Percentiles rank a stretch among this genome's conserved stretches.
phyloP scores from a whole-genome alignment of 1,140 invertebrate genomes.

The Contarinia nasturtii region DNA sequence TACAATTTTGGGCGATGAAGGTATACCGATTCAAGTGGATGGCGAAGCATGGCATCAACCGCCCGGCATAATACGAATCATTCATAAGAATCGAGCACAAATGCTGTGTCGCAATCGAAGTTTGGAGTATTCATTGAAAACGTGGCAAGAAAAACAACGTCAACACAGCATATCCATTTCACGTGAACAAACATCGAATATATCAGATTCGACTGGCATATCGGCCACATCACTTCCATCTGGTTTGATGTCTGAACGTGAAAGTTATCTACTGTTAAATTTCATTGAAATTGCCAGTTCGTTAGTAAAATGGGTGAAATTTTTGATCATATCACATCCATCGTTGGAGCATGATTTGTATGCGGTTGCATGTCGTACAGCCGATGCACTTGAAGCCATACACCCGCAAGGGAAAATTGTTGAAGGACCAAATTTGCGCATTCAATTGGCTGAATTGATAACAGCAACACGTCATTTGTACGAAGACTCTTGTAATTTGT shows the following conservation, averaged over 20 bases:
- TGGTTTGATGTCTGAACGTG: slow-evolving; percentile 35
- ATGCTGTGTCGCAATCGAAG: slow-evolving; percentile 82
- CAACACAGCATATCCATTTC: slow-evolving; percentile 28
- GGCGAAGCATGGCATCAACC: slow-evolving; percentile 97
- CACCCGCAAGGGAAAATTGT: slow-evolving; percentile 63
- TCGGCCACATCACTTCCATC: slow-evolving; percentile 10
- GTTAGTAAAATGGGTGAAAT: slow-evolving; percentile 65
- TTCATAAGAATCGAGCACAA: slow-evolving; percentile 92
- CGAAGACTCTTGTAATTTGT: slow-evolving; percentile 47
- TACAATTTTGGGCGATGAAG: slow-evolving; percentile 77
- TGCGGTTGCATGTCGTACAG: slow-evolving; percentile 48
- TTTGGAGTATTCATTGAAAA: slow-evolving; percentile 70
- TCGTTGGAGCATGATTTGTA: slow-evolving; percentile 46
- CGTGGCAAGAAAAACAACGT: slow-evolving; percentile 90
- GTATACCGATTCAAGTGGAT: slow-evolving; percentile 83
- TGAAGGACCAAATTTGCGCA: slow-evolving; percentile 42
- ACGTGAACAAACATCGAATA: slow-evolving; percentile 19
- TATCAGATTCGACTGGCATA: slow-evolving; percentile 19
- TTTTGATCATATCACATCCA: slow-evolving; percentile 43
- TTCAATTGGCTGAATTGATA: slow-evolving; percentile 34
- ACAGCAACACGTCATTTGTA: slow-evolving; percentile 41
- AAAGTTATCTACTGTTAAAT: slow-evolving; percentile 44
- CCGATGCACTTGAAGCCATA: slow-evolving; percentile 55
- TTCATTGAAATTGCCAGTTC: slow-evolving; percentile 66
- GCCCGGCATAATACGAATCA: slow-evolving; percentile 84